These are phyloP conservation scores for Drosophila antonietae DNA, from an alignment of 2,888 invertebrate species.

Conservation along the genomic window DNA sequence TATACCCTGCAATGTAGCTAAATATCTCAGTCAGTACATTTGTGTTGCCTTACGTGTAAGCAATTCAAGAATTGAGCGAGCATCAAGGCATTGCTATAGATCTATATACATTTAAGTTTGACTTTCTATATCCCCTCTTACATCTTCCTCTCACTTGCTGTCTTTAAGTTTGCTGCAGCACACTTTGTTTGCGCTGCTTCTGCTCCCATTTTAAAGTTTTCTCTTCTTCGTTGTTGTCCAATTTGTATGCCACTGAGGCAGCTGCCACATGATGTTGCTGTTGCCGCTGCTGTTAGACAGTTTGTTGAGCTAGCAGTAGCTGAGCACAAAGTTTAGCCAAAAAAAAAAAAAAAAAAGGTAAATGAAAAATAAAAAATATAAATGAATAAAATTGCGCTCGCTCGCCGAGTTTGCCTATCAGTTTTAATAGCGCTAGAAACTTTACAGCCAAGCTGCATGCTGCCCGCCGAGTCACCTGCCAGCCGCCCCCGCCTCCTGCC, in stretches of 20 bases:
- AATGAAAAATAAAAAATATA: neutral
- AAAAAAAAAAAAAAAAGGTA: no score
- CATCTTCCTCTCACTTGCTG: neutral
- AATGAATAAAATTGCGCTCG: conserved; percentile 2
- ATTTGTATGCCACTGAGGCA: conserved; percentile 40
- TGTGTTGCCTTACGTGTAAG: neutral
- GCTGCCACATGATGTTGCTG: conserved; percentile 14
- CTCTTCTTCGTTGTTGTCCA: conserved; percentile 26
- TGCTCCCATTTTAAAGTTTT: conserved; percentile 25
- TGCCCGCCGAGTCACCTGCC: neutral
- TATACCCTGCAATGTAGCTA: neutral
- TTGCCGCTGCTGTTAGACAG: neutral
- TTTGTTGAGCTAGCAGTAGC: conserved; percentile 2
- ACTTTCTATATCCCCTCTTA: neutral
- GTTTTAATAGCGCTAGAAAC: conserved; percentile 45
- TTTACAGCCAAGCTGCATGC: conserved; percentile 37
- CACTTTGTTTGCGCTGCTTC: neutral
- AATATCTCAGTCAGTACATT: neutral
- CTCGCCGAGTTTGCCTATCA: conserved; percentile 34
- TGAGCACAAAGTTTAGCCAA: conserved; percentile 7
- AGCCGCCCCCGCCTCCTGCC: neutral
- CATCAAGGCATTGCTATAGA: neutral
- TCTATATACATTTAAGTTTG: neutral
- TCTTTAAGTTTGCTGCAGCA: neutral
- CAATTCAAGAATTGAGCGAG: neutral